A percentile compares a stretch with the other conserved stretches of the same genome.
Conservation (phyloP, 2,888 invertebrate genomes). For the Steromphala cineraria region DNA sequence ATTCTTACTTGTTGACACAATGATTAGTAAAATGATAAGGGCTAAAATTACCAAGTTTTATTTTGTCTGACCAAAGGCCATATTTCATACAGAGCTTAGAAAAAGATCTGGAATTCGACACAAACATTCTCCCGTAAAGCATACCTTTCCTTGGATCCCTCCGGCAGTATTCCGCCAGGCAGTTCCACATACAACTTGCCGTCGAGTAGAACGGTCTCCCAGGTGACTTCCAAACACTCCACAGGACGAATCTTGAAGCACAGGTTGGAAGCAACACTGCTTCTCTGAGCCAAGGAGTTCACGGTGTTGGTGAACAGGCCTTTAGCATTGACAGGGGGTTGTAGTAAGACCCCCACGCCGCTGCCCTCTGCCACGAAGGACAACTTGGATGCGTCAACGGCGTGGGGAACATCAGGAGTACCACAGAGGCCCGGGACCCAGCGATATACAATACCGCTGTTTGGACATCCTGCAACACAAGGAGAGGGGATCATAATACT, state of each 20-base stretch:
- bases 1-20: too few species aligned
- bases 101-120: too few species aligned
- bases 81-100: too few species aligned
- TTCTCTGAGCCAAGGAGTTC: conserved; percentile 40
- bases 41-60: too few species aligned
- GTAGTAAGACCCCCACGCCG: conserved; percentile 83
- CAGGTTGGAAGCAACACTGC: conserved; percentile 66
- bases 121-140: too few species aligned
- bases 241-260: conserved; percentile 83
- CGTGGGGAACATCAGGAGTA: conserved; percentile 99
- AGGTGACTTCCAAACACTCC: conserved; percentile 85
- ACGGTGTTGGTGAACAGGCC: conserved; percentile 56
- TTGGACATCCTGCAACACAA: conserved; percentile 53
- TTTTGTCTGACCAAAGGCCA: too few species aligned
- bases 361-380: conserved; percentile 82
- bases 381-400: conserved; percentile 80
- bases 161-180: conserved; percentile 89
- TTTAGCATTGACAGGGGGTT: conserved; percentile 80
- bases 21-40: too few species aligned
- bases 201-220: conserved; percentile 87
- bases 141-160: conserved; percentile 92
- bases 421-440: conserved; percentile 99
- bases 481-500: background rate
- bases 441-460: conserved; percentile 82
- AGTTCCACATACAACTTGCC: conserved; percentile 91